These are phyloP conservation scores for Drosophila sp. DNA, from an alignment of 1,140 invertebrate genomes.

Conservation along the genomic window DNA sequence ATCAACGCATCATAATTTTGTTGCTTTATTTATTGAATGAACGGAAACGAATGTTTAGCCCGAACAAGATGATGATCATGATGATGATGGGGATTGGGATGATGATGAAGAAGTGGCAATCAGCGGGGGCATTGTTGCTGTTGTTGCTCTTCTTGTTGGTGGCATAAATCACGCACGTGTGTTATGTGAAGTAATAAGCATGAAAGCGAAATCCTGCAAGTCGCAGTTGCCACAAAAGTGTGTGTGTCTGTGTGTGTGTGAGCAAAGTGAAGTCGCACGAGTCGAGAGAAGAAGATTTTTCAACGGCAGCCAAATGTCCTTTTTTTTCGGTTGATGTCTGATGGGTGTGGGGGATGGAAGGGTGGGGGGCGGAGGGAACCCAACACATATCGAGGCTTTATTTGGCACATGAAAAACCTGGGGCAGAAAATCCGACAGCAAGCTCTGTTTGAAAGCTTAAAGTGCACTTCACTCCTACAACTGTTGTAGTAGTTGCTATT, in stretches of 20 bases:
- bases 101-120: constrained; percentile 35
- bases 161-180: constrained; percentile 60
- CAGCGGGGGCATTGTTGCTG: constrained; percentile 17
- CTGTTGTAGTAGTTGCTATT: background rate
- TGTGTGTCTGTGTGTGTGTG: background rate
- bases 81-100: background rate
- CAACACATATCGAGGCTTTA: constrained; percentile 18
- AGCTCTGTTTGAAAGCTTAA: constrained; percentile 48
- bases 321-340: constrained; percentile 1
- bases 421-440: constrained; percentile 60
- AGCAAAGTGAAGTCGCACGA: constrained; percentile 1
- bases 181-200: constrained; percentile 12
- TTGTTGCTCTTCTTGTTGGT: constrained; percentile 16
- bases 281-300: constrained; percentile 4
- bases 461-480: constrained; percentile 53
- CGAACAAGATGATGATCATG: background rate
- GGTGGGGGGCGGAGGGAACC: background rate
- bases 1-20: constrained; percentile 76
- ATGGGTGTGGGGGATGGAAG: too few relatives aligned
- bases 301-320: constrained; percentile 9
- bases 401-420: constrained; percentile 26
- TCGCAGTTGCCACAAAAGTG: constrained; percentile 15
- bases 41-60: constrained; percentile 52
- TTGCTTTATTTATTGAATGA: constrained; percentile 71
- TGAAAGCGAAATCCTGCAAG: constrained; percentile 14